Base-by-base conservation (phyloP, 2,888 invertebrate genomes). In the Scrobipalpa costella region DNA sequence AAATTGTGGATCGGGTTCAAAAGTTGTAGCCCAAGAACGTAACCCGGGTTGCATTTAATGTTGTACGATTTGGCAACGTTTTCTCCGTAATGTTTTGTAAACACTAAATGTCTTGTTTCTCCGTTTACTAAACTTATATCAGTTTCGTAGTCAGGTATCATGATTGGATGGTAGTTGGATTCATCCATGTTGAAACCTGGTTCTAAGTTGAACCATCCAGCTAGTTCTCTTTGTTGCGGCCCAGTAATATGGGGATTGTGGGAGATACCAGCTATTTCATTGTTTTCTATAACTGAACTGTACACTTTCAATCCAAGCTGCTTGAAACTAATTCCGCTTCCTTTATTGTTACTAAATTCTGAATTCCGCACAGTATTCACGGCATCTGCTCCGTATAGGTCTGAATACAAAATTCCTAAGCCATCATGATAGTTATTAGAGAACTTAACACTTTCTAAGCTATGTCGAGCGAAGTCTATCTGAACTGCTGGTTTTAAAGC, bases 381-480 rank as follows among this genome's bases (percentile, higher is more conserved):
- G 0, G 95, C 94, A 78, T 96, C 96, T 1, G 95, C 95, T 27
- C 97, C 96, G 81, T 96, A 98, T 65, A 99, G 95, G 85, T 99
- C 98, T 0, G 98, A 97, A 85, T 98, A 99, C 66, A 98, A 90
- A 49, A 99, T 94, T 36, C 98, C 98, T 34, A 99, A 91, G 0
- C 99, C 99, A 78, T 98, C 98, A 73, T 97, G 96, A 62, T 96
- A 94, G 80, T 98, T 99, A 77, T 98, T 94, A 0, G 94, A 92
- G 17, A 99, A 93, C 72, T 94, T 94, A 2, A 97, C 93, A 74
- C 95, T 96, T 82, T 97, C 96, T 71, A 97, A 88, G 70, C 96
- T 95, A 73, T 97, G 97, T 15, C 96, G 92, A 0, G 96, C 94
- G 74, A 97, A 96, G 77, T 97, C 97, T 71, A 97, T 95, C 88